Conservation (phyloP, 2,797 vertebrate species). For the Calcarius lapponicus region DNA sequence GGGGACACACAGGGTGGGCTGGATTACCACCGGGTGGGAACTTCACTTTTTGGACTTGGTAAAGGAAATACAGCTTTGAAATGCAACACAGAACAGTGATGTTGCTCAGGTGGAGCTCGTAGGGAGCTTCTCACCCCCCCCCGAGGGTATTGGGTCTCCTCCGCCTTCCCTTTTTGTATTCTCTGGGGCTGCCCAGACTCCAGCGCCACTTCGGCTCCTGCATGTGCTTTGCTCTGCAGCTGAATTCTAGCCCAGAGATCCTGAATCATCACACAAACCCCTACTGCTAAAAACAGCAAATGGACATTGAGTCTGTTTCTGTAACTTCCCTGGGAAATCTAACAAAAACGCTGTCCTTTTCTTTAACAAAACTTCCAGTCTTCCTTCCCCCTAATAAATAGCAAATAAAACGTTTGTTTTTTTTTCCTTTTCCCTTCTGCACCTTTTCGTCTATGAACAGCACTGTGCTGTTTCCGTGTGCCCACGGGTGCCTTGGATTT, state of each 20-base stretch:
- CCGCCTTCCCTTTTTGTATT: slow-evolving; percentile 48
- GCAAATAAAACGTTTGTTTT: slow-evolving; percentile 64
- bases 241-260: slow-evolving; percentile 55
- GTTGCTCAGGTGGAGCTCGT: neutral
- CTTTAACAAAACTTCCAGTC: slow-evolving; percentile 69
- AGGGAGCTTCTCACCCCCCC: slow-evolving; percentile 41
- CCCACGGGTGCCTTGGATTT: slow-evolving; percentile 31
- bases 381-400: slow-evolving; percentile 80
- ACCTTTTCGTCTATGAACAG: slow-evolving; percentile 48
- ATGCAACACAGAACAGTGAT: slow-evolving; percentile 54
- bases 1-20: slow-evolving; percentile 53
- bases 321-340: slow-evolving; percentile 73
- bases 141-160: slow-evolving; percentile 7
- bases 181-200: slow-evolving; percentile 58
- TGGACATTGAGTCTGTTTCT: slow-evolving; percentile 69
- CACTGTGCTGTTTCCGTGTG: slow-evolving; percentile 31
- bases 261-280: slow-evolving; percentile 53
- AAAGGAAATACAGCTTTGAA: slow-evolving; percentile 50
- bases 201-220: slow-evolving; percentile 48
- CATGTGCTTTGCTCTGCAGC: slow-evolving; percentile 73
- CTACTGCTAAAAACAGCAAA: slow-evolving; percentile 71
- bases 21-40: slow-evolving; percentile 14
- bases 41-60: slow-evolving; percentile 39
- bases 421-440: slow-evolving; percentile 58
- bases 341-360: slow-evolving; percentile 69